A percentile compares a stretch with the other conserved stretches of the same genome.
These are phyloP conservation scores for Sinhomidia bicolor DNA, from an alignment of 2,888 invertebrate species.

Conservation along the genomic window DNA sequence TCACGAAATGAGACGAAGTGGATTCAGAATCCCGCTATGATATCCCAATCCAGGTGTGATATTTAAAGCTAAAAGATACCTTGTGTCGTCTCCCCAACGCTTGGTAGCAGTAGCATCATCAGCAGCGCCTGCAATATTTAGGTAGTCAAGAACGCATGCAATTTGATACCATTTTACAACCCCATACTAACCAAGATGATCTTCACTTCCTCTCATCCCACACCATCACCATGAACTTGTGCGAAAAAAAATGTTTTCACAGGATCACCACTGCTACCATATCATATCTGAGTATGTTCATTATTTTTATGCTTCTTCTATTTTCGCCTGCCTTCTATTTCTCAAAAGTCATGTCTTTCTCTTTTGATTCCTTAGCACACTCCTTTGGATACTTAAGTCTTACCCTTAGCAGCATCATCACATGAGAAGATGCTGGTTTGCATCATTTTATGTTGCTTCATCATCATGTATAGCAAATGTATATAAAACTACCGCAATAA, in stretches of 20 bases:
- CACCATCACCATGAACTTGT: not conserved
- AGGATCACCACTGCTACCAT: not conserved
- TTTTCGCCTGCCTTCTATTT: not conserved
- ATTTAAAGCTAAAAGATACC: conserved; percentile 4
- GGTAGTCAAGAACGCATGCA: not conserved
- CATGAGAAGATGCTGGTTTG: not conserved
- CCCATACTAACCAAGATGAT: not conserved
- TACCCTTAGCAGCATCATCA: not conserved
- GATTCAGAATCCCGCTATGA: conserved; percentile 73
- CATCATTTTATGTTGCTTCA: not conserved
- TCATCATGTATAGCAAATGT: not conserved
- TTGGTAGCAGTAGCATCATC: not conserved
- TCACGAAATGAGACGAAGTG: conserved; percentile 70
- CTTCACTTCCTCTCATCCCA: not conserved
- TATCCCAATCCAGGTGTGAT: conserved; percentile 70
- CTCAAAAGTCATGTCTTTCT: not conserved
- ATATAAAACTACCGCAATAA: not conserved
- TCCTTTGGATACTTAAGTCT: too few relatives aligned
- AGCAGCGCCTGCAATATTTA: not conserved
- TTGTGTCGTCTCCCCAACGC: conserved; percentile 19
- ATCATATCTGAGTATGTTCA: too few relatives aligned
- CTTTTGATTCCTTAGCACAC: too few relatives aligned
- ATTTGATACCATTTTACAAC: not conserved
- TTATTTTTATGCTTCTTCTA: not conserved
- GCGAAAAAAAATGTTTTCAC: conserved; percentile 41